Evolutionary conservation across 2,797 vertebrate species (phyloP), one percentile per base, ranked within the genome.

Genomic region (Sarcophilus harrisii): DNA sequence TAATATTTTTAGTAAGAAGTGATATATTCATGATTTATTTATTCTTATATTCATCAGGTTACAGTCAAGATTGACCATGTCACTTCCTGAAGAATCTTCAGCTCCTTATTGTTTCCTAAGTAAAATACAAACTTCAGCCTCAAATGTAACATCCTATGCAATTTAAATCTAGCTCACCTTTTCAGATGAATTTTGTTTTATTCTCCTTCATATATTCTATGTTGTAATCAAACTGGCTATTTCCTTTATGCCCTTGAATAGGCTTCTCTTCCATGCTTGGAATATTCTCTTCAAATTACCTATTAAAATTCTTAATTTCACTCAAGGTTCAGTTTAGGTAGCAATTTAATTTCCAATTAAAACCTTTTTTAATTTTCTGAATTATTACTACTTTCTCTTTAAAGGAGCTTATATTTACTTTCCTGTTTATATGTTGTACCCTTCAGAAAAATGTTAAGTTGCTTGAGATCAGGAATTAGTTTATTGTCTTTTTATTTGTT

Each of bases 1-100:
- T n/a, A 87, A 32, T 92, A 93, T 92, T 29, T 60, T 94, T 91
- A 58, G 58, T 24, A 60, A 95, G 96, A 95, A 91, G 92, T 62
- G 55, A 93, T 60, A 95, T 66, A 58, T 10, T 57, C 10, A 57
- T 92, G 93, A 5, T 57, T 93, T 97, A 12, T 4, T 92, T 2
- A 30, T 96, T 96, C 92, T 94, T 97, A 52, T 90, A 91, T 54
- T 95, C 28, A 30, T 73, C 18, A 38, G 16, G 18, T n/a, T 38
- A 38, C 66, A 73, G 66, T 73, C n/a, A 73, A 73, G n/a, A 38
- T 38, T 73, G 18, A 38, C 66, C n/a, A 38, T 21, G 66, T 24
- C 66, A 38, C n/a, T 73, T 73, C n/a, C 18, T 73, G n/a, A 73
- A 73, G n/a, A 38, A 38, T 73, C 66, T 38, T 38, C 16, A 38